Conservation (phyloP, 2,888 invertebrate genomes). For the Cistogaster globosa region DNA sequence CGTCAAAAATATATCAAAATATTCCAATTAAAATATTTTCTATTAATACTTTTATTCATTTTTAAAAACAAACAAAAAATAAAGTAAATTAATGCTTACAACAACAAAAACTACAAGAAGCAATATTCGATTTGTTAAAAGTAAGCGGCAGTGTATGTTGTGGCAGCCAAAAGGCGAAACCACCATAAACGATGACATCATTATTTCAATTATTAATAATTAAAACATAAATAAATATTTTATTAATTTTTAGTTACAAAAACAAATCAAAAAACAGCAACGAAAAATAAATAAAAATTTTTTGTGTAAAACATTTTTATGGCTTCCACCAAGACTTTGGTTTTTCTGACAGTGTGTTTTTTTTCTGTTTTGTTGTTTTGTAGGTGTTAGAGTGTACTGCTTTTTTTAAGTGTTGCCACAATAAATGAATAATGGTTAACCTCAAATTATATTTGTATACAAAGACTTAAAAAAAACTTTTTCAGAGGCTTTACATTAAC, state of each 20-base stretch:
- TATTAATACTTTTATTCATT: no score
- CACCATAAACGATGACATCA: constrained; percentile 33
- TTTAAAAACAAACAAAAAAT: no score
- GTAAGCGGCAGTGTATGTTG: no score
- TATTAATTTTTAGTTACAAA: constrained; percentile 10
- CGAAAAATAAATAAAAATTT: neutral
- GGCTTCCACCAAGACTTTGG: constrained; percentile 12
- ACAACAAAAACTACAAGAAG: no score
- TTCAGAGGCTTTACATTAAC: neutral
- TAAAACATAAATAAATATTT: constrained; percentile 18
- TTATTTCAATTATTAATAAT: constrained; percentile 36
- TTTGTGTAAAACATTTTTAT: constrained; percentile 21
- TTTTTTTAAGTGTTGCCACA: constrained; percentile 43
- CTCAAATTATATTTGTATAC: constrained; percentile 44
- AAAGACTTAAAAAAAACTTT: constrained; percentile 14
- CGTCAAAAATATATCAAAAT: no score
- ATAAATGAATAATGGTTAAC: constrained; percentile 44
- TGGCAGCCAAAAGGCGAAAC: neutral
- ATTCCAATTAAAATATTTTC: no score
- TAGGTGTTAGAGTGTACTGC: neutral
- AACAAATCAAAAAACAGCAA: neutral
- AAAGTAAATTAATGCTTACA: no score
- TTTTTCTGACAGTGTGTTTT: neutral
- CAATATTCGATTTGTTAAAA: no score
- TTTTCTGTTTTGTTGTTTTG: neutral